Evolutionary conservation across 2,797 vertebrate genomes (phyloP).

Genomic region (Mus spretus): DNA sequence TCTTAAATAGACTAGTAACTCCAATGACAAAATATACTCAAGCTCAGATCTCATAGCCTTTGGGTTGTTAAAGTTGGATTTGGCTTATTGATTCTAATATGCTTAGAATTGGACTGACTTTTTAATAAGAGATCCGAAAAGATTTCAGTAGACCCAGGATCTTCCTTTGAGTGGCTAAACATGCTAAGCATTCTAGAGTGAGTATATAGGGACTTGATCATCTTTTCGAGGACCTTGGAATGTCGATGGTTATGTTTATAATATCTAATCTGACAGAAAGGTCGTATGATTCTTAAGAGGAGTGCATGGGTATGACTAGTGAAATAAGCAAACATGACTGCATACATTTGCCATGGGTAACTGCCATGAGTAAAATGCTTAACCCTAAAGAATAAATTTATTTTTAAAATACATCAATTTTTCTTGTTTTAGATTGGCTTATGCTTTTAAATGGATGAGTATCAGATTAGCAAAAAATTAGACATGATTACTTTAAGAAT

Average conservation of each 20-base stretch:
- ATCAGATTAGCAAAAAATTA: slow-evolving; percentile 56
- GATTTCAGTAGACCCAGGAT: not conserved
- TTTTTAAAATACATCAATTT: not conserved
- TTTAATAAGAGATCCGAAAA: not conserved
- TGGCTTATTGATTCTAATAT: not conserved
- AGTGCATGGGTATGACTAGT: slow-evolving; percentile 72
- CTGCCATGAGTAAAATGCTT: slow-evolving; percentile 52
- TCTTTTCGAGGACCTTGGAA: slow-evolving; percentile 40
- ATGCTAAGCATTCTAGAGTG: not conserved
- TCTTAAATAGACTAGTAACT: slow-evolving; percentile 71
- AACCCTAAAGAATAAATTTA: slow-evolving; percentile 60
- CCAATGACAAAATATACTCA: slow-evolving; percentile 80
- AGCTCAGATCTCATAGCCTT: slow-evolving; percentile 7
- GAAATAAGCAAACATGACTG: slow-evolving; percentile 66
- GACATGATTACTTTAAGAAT: slow-evolving; percentile 44
- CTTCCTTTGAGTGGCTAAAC: slow-evolving; percentile 50
- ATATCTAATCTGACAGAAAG: slow-evolving; percentile 51
- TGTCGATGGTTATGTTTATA: slow-evolving; percentile 34
- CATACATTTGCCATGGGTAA: slow-evolving; percentile 17
- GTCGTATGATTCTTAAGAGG: not conserved
- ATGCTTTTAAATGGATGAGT: slow-evolving; percentile 35
- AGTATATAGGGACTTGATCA: slow-evolving; percentile 14
- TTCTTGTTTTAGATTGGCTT: slow-evolving; percentile 17
- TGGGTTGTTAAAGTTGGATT: not conserved
- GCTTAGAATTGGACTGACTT: not conserved